phyloP scores from a whole-genome alignment of 2,797 vertebrate genomes.

The Rhabdophis nuchalis region DNA sequence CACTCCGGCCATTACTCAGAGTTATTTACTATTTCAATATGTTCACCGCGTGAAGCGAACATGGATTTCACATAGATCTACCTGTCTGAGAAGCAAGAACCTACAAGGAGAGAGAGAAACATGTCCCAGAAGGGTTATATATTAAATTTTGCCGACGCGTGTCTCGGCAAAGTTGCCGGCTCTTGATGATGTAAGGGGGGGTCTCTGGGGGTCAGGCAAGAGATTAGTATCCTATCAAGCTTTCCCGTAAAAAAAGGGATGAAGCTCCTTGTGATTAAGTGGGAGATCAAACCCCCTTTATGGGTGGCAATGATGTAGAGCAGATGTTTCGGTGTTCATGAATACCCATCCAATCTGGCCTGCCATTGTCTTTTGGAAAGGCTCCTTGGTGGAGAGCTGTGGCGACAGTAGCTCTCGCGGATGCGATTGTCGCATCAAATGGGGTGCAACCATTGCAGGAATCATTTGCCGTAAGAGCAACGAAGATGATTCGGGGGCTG shows the following conservation, averaged over 20 bases:
- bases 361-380: constrained; percentile 9
- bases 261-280: constrained; percentile 24
- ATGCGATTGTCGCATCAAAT: constrained; percentile 19
- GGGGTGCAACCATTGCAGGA: constrained; percentile 7
- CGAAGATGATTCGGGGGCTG: neutral
- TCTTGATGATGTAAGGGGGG: constrained; percentile 12
- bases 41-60: neutral
- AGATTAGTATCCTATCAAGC: neutral
- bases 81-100: neutral
- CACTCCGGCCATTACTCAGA: neutral
- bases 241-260: constrained; percentile 6
- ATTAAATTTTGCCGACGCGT: neutral
- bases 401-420: neutral
- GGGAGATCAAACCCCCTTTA: constrained; percentile 23
- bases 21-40: neutral
- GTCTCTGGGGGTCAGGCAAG: neutral
- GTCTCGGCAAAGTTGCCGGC: neutral
- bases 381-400: constrained; percentile 20
- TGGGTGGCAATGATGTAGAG: constrained; percentile 38
- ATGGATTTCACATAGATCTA: neutral
- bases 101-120: neutral
- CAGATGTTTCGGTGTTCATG: constrained; percentile 37
- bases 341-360: constrained; percentile 38
- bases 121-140: neutral
- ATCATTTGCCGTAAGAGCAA: constrained; percentile 16